Evolutionary conservation across 2,113 vertebrate genomes (phyloP), one percentile per base, ranked within the genome.

Genomic region (Girardinichthys multiradiatus): DNA sequence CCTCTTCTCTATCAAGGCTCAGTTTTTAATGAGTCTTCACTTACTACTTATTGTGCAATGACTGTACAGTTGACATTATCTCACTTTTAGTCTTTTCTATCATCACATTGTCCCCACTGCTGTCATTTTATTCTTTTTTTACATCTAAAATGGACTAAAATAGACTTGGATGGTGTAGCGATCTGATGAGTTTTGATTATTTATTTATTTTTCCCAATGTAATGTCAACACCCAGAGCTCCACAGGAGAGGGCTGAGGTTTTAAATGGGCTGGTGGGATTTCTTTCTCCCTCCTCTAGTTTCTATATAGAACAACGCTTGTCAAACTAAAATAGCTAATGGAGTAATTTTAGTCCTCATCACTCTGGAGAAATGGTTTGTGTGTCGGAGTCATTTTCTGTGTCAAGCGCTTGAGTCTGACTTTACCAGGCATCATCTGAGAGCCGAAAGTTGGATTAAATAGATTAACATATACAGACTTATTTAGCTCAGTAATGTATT

Each of bases 351-450:
- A 87, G 87, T 63, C 70, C 61, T 61, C 12, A 6, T 66, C 73
- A 10, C 21, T 88, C 91, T 84, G 88, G 42, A 64, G 91, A 86
- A 92, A 77, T 11, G 62, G 77, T 54, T 72, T 58, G 80, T 87
- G 66, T 89, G 90, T 91, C 92, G 87, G 76, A 74, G 65, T 73
- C 48, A 27, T 72, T 87, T 88, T 89, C 87, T 91, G 89, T 93
- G 92, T 90, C 89, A 78, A 33, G 82, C 48, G 19, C 82, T 71
- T 59, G 61, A 69, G 63, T 69, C 33, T 21, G 60, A 80, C 70
- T 33, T 45, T 29, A 29, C 74, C 61, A 70, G 61, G 67, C 37
- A 72, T 79, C 83, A 82, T 68, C 70, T n/a, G 48, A 54, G 24
- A 24, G 10, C 42, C 48, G 3, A 54, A 10, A 54, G 24, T 54